Conservation (phyloP, 2,888 invertebrate species). For the Caenorhabditis sp. region DNA sequence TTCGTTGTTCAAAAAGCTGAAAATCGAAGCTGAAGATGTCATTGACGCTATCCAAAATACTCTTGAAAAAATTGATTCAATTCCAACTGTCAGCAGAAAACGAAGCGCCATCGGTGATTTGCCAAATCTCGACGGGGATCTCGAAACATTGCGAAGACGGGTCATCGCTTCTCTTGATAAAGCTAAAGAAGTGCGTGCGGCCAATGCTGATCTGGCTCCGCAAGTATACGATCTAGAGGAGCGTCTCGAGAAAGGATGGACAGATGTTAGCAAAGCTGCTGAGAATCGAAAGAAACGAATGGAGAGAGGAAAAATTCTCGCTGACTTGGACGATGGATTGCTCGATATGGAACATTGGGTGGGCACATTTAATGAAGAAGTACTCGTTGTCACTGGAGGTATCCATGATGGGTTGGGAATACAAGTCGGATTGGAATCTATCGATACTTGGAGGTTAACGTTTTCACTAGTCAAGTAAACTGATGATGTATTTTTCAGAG, state of each 20-base stretch:
- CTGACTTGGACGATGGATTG: constrained; percentile 38
- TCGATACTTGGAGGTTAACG: constrained; percentile 47
- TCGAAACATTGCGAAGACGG: constrained; percentile 39
- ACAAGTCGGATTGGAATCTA: constrained; percentile 55
- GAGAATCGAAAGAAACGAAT: constrained; percentile 35
- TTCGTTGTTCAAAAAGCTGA: constrained; percentile 24
- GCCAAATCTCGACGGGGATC: constrained; percentile 24
- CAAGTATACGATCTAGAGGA: constrained; percentile 58
- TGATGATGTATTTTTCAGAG: constrained; percentile 16
- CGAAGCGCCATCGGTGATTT: constrained; percentile 2
- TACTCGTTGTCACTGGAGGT: constrained; percentile 39
- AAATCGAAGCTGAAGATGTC: constrained; percentile 42
- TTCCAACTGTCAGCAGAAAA: constrained; percentile 1
- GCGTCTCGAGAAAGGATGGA: constrained; percentile 58
- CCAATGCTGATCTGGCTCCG: constrained; percentile 54
- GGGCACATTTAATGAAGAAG: constrained; percentile 54
- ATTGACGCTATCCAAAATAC: constrained; percentile 44
- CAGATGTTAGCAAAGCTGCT: constrained; percentile 24
- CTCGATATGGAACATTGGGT: constrained; percentile 58
- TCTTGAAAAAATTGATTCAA: constrained; percentile 20
- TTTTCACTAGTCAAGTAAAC: not conserved
- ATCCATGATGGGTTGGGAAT: constrained; percentile 57
- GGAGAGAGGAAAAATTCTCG: constrained; percentile 23
- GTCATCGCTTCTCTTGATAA: constrained; percentile 36
- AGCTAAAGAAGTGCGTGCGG: constrained; percentile 43